These are phyloP conservation scores for Acanthopleura granulata DNA, from an alignment of 2,888 invertebrate genomes.

Conservation along the genomic window DNA sequence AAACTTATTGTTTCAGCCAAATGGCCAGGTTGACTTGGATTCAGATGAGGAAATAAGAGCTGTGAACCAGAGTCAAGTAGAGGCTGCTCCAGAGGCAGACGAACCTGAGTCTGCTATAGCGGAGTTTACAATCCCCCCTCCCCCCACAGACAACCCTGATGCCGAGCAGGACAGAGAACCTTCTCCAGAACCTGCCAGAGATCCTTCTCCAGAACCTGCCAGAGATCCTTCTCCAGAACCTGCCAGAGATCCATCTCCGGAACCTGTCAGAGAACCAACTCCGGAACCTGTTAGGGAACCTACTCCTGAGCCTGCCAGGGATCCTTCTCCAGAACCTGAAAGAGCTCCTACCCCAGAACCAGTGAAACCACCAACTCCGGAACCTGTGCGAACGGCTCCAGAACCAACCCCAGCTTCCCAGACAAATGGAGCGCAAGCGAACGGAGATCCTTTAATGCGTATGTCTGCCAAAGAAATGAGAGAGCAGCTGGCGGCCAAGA, in stretches of 20 bases:
- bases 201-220: constrained; percentile 23
- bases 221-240: constrained; percentile 27
- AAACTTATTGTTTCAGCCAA: too few species aligned
- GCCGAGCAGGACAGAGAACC: constrained; percentile 25
- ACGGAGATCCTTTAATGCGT: background rate
- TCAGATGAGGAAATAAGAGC: constrained; percentile 2
- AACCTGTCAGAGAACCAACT: background rate
- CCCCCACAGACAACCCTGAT: background rate
- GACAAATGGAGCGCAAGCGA: background rate
- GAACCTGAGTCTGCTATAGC: background rate
- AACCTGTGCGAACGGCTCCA: constrained; percentile 15
- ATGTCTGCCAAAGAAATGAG: constrained; percentile 15
- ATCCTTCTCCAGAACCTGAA: background rate
- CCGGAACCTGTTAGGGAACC: constrained; percentile 14
- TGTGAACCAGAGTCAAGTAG: background rate
- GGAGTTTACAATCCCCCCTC: background rate
- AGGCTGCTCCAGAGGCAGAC: background rate
- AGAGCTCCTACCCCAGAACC: constrained; percentile 14
- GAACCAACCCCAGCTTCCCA: background rate
- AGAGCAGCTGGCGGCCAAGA: constrained; percentile 12
- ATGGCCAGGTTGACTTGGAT: background rate
- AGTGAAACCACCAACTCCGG: background rate
- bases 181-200: constrained; percentile 17
- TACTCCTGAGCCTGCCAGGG: constrained; percentile 13
- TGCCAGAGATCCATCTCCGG: background rate